phyloP scores from a whole-genome alignment of 1,140 invertebrate species.

The Laupala kohalensis region DNA sequence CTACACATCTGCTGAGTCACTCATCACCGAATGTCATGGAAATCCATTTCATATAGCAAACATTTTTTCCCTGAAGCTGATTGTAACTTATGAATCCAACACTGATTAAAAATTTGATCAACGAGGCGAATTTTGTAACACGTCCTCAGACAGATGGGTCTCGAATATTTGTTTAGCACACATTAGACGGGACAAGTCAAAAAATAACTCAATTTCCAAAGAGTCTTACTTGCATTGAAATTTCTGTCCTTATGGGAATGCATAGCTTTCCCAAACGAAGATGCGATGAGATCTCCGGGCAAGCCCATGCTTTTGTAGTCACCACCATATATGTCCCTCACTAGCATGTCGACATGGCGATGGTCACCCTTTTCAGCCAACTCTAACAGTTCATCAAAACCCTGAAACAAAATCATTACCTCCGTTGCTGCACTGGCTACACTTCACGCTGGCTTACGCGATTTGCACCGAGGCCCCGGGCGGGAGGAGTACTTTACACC shows the following conservation, averaged over 20 bases:
- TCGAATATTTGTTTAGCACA: too few species aligned
- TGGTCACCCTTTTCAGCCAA: slow-evolving; percentile 61
- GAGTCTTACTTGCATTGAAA: slow-evolving; percentile 7
- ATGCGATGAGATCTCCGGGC: slow-evolving; percentile 56
- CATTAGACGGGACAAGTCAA: too few species aligned
- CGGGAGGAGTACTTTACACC: too few species aligned
- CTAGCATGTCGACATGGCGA: slow-evolving; percentile 57
- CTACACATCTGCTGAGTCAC: too few species aligned
- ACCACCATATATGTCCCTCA: slow-evolving; percentile 63
- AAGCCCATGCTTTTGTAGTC: slow-evolving; percentile 45
- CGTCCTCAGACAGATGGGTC: too few species aligned
- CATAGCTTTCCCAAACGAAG: slow-evolving; percentile 60
- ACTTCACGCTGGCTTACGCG: not conserved
- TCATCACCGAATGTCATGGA: too few species aligned
- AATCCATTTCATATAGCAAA: not conserved
- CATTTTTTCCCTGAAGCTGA: too few species aligned
- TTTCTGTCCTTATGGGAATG: slow-evolving; percentile 23
- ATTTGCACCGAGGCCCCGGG: too few species aligned
- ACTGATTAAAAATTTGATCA: too few species aligned
- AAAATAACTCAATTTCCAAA: too few species aligned
- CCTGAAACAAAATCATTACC: slow-evolving; percentile 25
- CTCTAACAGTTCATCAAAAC: slow-evolving; percentile 57
- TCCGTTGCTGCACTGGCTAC: not conserved
- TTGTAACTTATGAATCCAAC: too few species aligned
- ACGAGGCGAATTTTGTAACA: too few species aligned